A percentile compares a stretch with the other conserved stretches of the same genome.
phyloP scores from a whole-genome alignment of 2,113 vertebrate genomes.

The Paralichthys olivaceus region DNA sequence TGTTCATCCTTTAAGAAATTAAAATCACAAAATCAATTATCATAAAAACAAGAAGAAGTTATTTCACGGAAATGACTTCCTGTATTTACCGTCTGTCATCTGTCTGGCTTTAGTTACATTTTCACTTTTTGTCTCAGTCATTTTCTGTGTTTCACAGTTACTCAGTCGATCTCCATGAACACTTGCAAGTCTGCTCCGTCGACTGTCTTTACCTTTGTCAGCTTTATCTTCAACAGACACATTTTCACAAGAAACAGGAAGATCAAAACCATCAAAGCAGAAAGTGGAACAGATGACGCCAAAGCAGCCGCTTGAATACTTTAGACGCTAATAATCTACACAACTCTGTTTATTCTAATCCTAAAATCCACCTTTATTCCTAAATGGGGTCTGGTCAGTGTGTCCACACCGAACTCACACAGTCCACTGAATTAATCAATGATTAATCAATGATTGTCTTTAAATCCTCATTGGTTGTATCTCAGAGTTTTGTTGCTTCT shows the following conservation, averaged over 20 bases:
- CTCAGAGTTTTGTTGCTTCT: neutral
- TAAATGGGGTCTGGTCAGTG: too few species aligned
- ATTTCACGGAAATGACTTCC: too few species aligned
- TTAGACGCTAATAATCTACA: neutral
- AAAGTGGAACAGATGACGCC: neutral
- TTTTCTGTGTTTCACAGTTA: neutral
- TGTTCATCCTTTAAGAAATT: too few species aligned
- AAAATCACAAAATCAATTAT: too few species aligned
- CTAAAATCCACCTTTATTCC: too few species aligned
- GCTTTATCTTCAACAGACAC: neutral
- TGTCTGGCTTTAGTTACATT: neutral
- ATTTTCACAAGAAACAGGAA: neutral
- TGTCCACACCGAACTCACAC: too few species aligned
- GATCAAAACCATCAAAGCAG: constrained; percentile 2
- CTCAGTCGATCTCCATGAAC: constrained; percentile 1
- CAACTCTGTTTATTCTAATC: too few species aligned
- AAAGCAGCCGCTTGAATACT: neutral
- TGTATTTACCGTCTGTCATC: too few species aligned
- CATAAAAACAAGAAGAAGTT: too few species aligned
- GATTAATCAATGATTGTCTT: neutral
- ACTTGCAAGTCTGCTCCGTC: neutral
- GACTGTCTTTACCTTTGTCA: neutral
- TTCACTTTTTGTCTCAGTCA: too few species aligned
- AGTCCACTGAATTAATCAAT: too few species aligned
- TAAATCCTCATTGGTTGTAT: neutral